Evolutionary conservation across 2,113 vertebrate genomes (phyloP).

Genomic region (Dasypus novemcinctus): DNA sequence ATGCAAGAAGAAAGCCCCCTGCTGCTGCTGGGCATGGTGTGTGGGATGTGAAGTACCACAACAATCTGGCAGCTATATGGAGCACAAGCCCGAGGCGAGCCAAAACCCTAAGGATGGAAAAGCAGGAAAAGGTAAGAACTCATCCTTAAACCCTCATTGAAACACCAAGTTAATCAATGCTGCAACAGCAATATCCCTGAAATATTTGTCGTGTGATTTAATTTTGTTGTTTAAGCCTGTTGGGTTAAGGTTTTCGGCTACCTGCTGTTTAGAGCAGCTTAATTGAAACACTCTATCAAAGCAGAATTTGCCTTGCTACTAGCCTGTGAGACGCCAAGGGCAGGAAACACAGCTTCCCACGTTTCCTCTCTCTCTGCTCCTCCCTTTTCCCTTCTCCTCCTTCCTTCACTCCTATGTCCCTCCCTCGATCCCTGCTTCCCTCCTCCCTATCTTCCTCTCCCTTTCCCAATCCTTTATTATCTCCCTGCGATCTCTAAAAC

Average conservation of each 20-base stretch:
- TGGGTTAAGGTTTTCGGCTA: not conserved
- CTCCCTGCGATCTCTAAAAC: not conserved
- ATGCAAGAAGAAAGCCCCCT: not conserved
- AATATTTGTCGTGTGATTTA: not conserved
- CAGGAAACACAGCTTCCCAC: not conserved
- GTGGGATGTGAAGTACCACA: rapidly evolving
- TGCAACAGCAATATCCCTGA: not conserved
- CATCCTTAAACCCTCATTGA: not conserved
- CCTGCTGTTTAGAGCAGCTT: not conserved
- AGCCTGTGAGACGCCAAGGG: not conserved
- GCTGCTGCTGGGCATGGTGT: not conserved
- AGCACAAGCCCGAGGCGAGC: not conserved
- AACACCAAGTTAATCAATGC: not conserved
- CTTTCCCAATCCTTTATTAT: too few relatives aligned
- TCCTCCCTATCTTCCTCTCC: not conserved
- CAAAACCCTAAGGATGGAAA: not conserved
- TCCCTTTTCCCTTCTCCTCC: not conserved
- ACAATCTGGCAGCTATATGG: too few relatives aligned
- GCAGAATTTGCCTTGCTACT: not conserved
- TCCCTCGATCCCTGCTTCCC: not conserved
- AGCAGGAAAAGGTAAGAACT: not conserved
- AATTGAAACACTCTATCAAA: not conserved
- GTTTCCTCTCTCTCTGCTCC: not conserved
- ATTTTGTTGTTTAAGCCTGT: not conserved
- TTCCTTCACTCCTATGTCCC: not conserved